Conservation (phyloP, 2,888 invertebrate genomes). For the Aleiodes leptofemur region DNA sequence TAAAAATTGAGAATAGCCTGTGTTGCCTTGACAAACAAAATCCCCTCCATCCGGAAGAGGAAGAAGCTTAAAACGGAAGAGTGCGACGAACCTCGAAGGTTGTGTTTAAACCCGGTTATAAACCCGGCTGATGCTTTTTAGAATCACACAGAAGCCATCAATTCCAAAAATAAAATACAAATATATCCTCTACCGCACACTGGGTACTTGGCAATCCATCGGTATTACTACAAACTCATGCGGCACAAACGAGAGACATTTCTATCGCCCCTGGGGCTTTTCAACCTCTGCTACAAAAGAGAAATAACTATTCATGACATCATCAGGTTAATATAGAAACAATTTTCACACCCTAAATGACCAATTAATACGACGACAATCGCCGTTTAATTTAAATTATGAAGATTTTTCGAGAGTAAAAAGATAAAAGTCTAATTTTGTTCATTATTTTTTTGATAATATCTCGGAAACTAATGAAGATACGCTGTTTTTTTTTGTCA, state of each 20-base stretch:
- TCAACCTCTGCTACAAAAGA: conserved; percentile 44
- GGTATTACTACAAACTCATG: conserved; percentile 30
- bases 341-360: conserved; percentile 17
- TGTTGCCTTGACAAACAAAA: conserved; percentile 25
- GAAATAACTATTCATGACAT: conserved; percentile 58
- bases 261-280: conserved; percentile 28
- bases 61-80: conserved; percentile 47
- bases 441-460: too few relatives aligned
- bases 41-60: conserved; percentile 42
- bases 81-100: conserved; percentile 54
- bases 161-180: conserved; percentile 42
- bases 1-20: conserved; percentile 1
- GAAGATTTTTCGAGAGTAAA: too few relatives aligned
- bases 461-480: too few relatives aligned
- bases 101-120: conserved; percentile 42
- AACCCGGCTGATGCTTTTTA: conserved; percentile 36
- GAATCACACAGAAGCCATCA: conserved; percentile 25
- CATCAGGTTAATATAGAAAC: conserved; percentile 57
- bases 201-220: conserved; percentile 24
- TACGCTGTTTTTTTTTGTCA: too few relatives aligned
- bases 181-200: conserved; percentile 7
- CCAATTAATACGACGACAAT: background rate
- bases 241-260: conserved; percentile 36
- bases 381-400: background rate
- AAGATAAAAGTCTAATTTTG: too few relatives aligned